Conservation (phyloP, 92 coral and sea anemone genomes). For the Diadumene lineata region DNA sequence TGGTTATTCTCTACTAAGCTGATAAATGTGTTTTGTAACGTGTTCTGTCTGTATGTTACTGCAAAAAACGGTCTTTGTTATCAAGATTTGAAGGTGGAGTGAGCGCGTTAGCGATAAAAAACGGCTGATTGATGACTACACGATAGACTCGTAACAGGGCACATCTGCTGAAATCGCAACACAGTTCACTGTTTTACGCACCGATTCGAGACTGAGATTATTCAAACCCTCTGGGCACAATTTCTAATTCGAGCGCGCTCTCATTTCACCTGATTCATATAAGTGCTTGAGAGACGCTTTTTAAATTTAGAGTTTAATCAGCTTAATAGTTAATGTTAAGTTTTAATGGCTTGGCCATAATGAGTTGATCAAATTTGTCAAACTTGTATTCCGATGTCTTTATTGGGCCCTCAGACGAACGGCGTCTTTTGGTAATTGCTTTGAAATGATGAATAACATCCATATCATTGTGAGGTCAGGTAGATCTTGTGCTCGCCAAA, state of each 20-base stretch:
- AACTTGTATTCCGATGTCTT: conserved; percentile 36
- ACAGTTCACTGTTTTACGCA: neutral
- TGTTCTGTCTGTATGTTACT: no score
- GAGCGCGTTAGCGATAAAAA: conserved; percentile 24
- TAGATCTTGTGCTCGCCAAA: conserved; percentile 85
- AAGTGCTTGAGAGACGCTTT: neutral
- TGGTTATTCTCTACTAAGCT: neutral
- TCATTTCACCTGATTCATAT: neutral
- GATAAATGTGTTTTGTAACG: neutral
- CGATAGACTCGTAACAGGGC: conserved; percentile 26
- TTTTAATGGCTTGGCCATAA: conserved; percentile 3
- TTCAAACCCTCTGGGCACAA: conserved; percentile 30
- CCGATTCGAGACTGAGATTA: conserved; percentile 14
- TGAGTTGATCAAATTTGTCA: conserved; percentile 39
- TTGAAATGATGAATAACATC: conserved; percentile 77
- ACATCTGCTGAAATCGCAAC: conserved; percentile 17
- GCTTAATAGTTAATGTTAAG: conserved; percentile 25
- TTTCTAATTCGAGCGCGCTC: conserved; percentile 11
- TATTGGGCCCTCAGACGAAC: conserved; percentile 64
- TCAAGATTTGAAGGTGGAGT: conserved; percentile 42
- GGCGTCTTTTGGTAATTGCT: conserved; percentile 78
- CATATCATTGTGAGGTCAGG: conserved; percentile 61
- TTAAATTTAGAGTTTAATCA: conserved; percentile 17
- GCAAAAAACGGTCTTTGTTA: conserved; percentile 30
- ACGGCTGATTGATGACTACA: conserved; percentile 16